Base-by-base conservation (phyloP, 2,888 invertebrate genomes). In the Petrophora chlorosata region DNA sequence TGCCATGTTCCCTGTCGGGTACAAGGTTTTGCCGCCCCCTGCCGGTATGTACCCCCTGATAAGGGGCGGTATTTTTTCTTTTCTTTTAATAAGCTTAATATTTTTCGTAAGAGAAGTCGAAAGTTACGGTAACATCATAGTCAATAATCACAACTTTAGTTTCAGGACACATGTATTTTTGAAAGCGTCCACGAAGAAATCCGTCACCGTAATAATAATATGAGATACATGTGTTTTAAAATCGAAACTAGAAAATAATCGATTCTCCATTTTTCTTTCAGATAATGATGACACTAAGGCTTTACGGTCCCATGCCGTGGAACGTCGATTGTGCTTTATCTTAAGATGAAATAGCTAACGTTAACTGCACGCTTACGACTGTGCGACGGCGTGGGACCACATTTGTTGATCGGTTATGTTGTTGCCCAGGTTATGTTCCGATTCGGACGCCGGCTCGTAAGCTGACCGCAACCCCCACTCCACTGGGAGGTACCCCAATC, bases 401-500 rank as follows among this genome's bases (percentile, higher is more conserved):
- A 61, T 53, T 16, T 40, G 60, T 59, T 78, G 67, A 79, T 57
- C 42, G 43, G 50, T 56, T 59, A 51, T 67, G 61, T 86, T 85
- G 78, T 88, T 84, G 82, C 70, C 73, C 86, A 91, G 94, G 96
- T 53, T 99, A 99, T 79, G 94, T 98, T 60, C 99, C 99, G 15
- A 95, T 99, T 64, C 93, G 99, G 70, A 99, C 99, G 25, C 99
- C 99, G 51, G 98, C 98, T 35, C 94, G 99, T 64, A 99, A 99
- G 90, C 92, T 99, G 65, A 97, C 98, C 55, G 98, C 99, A 10
- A 99, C 99, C 0, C 99, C 99, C 3, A 99, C 99, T 3, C 99
- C 99, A 2, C 95, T 99, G 82, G 95, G 95, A 45, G 96, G 96
- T 61, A 97, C 97, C 39, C 97, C 97, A 25, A 94, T 95, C 67